Conservation (phyloP, 2,888 invertebrate genomes). For the Drosophila borealis region DNA sequence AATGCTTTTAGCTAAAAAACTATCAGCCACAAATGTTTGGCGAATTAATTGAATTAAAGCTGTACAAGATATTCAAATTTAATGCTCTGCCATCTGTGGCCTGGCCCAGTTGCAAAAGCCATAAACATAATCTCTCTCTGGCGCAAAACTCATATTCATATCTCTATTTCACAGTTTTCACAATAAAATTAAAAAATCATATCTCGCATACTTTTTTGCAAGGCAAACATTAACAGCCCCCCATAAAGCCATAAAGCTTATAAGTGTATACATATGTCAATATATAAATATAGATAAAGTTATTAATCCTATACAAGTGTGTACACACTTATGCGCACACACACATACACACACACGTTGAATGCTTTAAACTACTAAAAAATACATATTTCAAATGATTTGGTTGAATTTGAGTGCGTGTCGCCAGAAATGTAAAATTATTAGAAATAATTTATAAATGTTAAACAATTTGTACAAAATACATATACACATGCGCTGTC, state of each 20-base stretch:
- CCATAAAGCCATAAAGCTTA: slow-evolving; percentile 11
- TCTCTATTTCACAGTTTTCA: slow-evolving; percentile 1
- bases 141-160: slow-evolving; percentile 38
- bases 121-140: slow-evolving; percentile 42
- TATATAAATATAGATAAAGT: slow-evolving; percentile 23
- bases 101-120: slow-evolving; percentile 42
- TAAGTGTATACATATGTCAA: slow-evolving; percentile 8
- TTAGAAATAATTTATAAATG: slow-evolving; percentile 69
- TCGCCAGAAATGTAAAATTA: slow-evolving; percentile 64
- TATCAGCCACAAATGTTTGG: slow-evolving; percentile 8
- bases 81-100: slow-evolving; percentile 33
- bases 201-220: slow-evolving; percentile 15
- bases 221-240: slow-evolving; percentile 23
- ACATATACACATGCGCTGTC: slow-evolving; percentile 1
- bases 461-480: slow-evolving; percentile 64
- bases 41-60: slow-evolving; percentile 30
- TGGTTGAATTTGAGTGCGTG: slow-evolving; percentile 46
- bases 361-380: slow-evolving; percentile 14
- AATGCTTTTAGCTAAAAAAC: slow-evolving; percentile 1
- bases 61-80: slow-evolving; percentile 16
- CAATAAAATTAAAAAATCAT: slow-evolving; percentile 9
- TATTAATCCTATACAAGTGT: slow-evolving; percentile 2
- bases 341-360: not conserved
- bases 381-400: slow-evolving; percentile 50
- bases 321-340: not conserved